Base-by-base conservation (phyloP, 2,888 invertebrate genomes). In the Nematopogon swammerdamellus region DNA sequence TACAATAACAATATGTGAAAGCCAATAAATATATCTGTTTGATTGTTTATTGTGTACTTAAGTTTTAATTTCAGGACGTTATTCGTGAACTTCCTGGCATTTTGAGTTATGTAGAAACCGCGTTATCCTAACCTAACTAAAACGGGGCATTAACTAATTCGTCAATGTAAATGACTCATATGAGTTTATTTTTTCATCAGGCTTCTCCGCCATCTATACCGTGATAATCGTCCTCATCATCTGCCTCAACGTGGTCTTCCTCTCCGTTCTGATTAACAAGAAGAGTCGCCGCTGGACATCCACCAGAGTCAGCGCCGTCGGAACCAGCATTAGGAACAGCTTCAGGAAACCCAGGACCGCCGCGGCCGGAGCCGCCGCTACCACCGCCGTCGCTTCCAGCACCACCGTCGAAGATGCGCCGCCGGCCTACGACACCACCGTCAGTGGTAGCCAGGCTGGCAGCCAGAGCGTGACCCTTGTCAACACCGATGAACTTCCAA, bases 211-310 rank as follows among this genome's bases (percentile, higher is more conserved):
- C 3, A 36, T 3, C 36, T 36, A 36, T 14, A 14, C 11, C 8
- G 3, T 36, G 14, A 3, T 36, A 14, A 14, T 29, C 44, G 29
- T 49, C 17, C n/a, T 44, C 8, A 10, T 49, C 16, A 18, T n/a
- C 3, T 45, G 16, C 17, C 5, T 49, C 18, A 16, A 44, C 25
- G 8, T 49, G 3, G 16, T 44, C 25, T 20, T 49, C 11, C n/a
- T 49, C 25, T 25, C 44, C 8, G 16, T 29, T 10, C 10, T 49
- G 2, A 4, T 44, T 4, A 11, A 68, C 18, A 65, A 64, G 57
- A 65, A 57, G 52, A 64, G 64, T 57, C 61, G 74, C 2, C 51
- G 60, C n/a, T 69, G 71, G 68, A 64, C 67, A 0, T 54, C 53
- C 49, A 14, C 49, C 1, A 59, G 63, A 36, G 63, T 64, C 2